phyloP scores from a whole-genome alignment of 1,140 invertebrate species.

The Hypsibius dujardini region DNA sequence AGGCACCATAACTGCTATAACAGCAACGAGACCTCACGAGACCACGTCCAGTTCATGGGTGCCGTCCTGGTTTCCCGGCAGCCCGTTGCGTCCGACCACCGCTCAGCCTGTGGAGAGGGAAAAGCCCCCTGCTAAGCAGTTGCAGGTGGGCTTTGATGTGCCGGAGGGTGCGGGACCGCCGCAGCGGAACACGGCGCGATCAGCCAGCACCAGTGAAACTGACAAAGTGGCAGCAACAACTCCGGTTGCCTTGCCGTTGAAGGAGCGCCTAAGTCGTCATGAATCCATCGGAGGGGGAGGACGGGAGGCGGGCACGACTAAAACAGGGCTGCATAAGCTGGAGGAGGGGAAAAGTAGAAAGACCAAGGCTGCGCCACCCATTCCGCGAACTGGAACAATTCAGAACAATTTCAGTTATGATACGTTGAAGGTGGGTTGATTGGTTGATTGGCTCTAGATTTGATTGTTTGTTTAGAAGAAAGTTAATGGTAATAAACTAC shows the following conservation, averaged over 20 bases:
- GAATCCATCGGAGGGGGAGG: not conserved
- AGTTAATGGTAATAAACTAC: no score
- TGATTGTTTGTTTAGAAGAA: no score
- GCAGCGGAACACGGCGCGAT: no score
- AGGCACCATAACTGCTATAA: no score
- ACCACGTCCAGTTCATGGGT: no score
- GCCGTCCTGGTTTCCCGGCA: not conserved
- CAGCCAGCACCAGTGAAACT: no score
- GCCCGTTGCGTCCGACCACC: not conserved
- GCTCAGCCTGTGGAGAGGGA: no score
- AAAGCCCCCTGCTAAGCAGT: not conserved
- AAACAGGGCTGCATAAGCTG: not conserved
- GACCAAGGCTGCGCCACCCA: not conserved
- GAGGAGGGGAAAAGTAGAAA: not conserved
- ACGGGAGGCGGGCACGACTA: not conserved
- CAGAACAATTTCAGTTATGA: slow-evolving; percentile 8
- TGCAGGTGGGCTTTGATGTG: not conserved
- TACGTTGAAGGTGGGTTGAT: slow-evolving; percentile 14
- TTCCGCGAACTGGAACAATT: not conserved
- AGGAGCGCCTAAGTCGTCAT: not conserved
- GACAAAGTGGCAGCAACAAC: no score
- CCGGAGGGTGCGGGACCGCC: not conserved
- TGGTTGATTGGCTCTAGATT: no score
- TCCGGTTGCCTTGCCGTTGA: not conserved
- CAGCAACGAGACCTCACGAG: no score